Conservation (phyloP, 1,140 invertebrate genomes). For the Trichogramma pretiosum region DNA sequence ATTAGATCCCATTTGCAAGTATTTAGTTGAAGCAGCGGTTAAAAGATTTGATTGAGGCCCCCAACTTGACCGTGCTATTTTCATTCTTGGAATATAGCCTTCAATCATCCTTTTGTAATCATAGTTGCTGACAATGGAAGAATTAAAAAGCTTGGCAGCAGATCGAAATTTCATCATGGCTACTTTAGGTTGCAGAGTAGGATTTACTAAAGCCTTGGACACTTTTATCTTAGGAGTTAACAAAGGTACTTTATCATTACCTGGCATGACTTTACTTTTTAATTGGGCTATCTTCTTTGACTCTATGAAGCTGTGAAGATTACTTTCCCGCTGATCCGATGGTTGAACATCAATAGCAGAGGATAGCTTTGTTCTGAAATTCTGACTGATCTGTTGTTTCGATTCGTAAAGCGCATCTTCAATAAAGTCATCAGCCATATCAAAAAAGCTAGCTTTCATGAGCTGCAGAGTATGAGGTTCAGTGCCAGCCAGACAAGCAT, state of each 20-base stretch:
- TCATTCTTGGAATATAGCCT: slow-evolving; percentile 47
- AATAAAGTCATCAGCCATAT: slow-evolving; percentile 24
- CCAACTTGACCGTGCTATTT: slow-evolving; percentile 68
- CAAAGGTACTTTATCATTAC: not conserved
- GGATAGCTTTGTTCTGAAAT: not conserved
- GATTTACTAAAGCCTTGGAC: not conserved
- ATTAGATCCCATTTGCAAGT: not conserved
- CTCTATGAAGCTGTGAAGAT: not conserved
- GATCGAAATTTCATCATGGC: not conserved
- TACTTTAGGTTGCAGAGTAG: slow-evolving; percentile 2
- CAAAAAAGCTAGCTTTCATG: slow-evolving; percentile 78
- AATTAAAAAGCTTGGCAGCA: not conserved
- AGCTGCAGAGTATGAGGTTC: slow-evolving; percentile 64
- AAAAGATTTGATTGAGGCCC: slow-evolving; percentile 56
- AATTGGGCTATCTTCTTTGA: not conserved
- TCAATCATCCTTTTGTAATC: slow-evolving; percentile 1
- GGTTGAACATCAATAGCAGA: not conserved
- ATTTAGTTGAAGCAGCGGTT: slow-evolving; percentile 15
- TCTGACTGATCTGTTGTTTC: not conserved
- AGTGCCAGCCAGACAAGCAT: slow-evolving; percentile 53
- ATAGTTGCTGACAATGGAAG: not conserved
- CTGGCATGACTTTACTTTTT: too few relatives aligned
- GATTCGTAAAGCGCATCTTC: not conserved
- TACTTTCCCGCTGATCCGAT: not conserved
- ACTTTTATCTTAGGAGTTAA: not conserved